A percentile compares a stretch with the other conserved stretches of the same genome.
Evolutionary conservation across 2,888 invertebrate genomes (phyloP).

Genomic region (Nemurella pictetii): DNA sequence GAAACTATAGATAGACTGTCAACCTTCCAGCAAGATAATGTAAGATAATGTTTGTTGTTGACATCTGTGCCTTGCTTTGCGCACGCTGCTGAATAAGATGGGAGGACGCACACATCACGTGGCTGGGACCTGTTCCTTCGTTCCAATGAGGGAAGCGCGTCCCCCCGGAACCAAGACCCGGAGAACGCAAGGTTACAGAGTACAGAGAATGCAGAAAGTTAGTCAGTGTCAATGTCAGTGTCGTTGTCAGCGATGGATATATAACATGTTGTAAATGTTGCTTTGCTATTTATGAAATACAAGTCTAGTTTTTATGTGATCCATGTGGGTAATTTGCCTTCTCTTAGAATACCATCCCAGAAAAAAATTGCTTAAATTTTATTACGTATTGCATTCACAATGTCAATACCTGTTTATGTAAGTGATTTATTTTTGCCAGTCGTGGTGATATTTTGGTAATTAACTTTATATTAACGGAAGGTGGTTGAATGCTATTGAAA

Average conservation of each 20-base stretch:
- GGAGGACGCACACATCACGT: constrained; percentile 74
- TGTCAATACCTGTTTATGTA: too few relatives aligned
- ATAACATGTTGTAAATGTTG: not conserved
- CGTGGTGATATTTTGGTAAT: too few relatives aligned
- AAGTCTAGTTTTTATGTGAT: not conserved
- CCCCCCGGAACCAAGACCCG: not conserved
- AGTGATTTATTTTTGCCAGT: too few relatives aligned
- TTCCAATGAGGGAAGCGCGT: constrained; percentile 4
- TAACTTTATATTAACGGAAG: too few relatives aligned
- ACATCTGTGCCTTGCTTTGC: too few relatives aligned
- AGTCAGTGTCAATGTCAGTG: too few relatives aligned
- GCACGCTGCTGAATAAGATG: constrained; percentile 58
- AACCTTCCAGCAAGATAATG: not conserved
- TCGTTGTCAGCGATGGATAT: too few relatives aligned
- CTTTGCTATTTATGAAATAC: not conserved
- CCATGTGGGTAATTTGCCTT: not conserved
- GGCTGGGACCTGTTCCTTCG: constrained; percentile 56
- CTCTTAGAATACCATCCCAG: too few relatives aligned
- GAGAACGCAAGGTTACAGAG: not conserved
- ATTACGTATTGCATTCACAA: too few relatives aligned
- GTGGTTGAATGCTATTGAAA: too few relatives aligned
- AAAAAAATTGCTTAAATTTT: too few relatives aligned
- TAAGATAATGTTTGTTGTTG: not conserved
- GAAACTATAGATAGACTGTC: not conserved
- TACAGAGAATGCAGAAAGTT: not conserved